These are phyloP conservation scores for Hydroisotoma schaefferi DNA, from an alignment of 2,888 invertebrate genomes.

Conservation along the genomic window DNA sequence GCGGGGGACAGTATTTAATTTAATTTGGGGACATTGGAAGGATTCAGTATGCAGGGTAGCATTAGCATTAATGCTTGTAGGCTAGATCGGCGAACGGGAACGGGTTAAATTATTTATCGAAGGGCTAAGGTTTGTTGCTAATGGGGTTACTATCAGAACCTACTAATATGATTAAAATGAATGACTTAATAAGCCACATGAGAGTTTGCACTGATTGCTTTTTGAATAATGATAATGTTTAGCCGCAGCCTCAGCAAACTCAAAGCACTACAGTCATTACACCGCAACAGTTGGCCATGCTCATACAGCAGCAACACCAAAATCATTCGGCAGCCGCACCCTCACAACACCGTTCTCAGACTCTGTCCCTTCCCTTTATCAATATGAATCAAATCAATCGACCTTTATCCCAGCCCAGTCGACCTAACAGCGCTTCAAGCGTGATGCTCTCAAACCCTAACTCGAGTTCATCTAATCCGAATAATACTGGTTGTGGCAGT, in stretches of 20 bases:
- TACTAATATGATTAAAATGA: too few species aligned
- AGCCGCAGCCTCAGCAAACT: slow-evolving; percentile 42
- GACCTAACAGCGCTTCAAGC: slow-evolving; percentile 43
- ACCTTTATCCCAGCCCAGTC: slow-evolving; percentile 32
- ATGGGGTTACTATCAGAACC: too few species aligned
- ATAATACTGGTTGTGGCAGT: slow-evolving; percentile 24
- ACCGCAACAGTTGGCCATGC: slow-evolving; percentile 48
- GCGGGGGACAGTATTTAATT: too few species aligned
- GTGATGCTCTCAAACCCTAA: slow-evolving; percentile 29
- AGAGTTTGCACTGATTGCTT: slow-evolving; percentile 12
- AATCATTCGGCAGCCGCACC: slow-evolving; percentile 39
- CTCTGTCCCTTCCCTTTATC: slow-evolving; percentile 35
- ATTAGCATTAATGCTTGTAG: too few species aligned
- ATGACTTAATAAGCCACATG: not conserved
- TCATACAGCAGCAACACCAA: slow-evolving; percentile 44
- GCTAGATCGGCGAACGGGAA: too few species aligned
- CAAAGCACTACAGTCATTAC: slow-evolving; percentile 48
- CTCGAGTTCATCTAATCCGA: slow-evolving; percentile 24
- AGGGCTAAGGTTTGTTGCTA: too few species aligned
- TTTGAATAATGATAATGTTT: slow-evolving; percentile 25
- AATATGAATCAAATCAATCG: slow-evolving; percentile 43
- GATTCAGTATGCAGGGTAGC: too few species aligned
- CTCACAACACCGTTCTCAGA: slow-evolving; percentile 45
- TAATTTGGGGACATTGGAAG: too few species aligned
- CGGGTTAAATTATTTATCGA: too few species aligned